Percentiles rank a stretch among this genome's conserved stretches.
Evolutionary conservation across 2,113 vertebrate genomes (phyloP).

Genomic region (Pelvicachromis taeniatus): DNA sequence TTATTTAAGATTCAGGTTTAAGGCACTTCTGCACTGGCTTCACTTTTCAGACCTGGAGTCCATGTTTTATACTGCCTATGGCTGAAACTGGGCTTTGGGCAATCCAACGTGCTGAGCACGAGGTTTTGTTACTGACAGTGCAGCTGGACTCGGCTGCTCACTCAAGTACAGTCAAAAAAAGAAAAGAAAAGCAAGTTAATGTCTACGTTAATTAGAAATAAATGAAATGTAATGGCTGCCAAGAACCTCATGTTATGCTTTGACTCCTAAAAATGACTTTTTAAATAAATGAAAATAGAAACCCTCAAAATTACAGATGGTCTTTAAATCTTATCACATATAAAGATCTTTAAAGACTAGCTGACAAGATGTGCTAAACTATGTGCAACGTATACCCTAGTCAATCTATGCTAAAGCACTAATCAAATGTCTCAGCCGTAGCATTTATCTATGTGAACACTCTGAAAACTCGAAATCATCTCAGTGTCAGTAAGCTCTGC

Average conservation of each 20-base stretch:
- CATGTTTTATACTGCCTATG: neutral
- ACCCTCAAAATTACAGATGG: neutral
- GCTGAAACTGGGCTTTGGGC: neutral
- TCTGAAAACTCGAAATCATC: neutral
- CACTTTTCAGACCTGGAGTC: neutral
- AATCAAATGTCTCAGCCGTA: slow-evolving; percentile 8
- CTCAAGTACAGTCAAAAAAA: neutral
- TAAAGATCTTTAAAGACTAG: neutral
- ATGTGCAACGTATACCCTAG: neutral
- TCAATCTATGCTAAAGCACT: neutral
- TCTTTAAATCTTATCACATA: neutral
- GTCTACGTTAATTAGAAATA: neutral
- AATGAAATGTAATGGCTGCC: neutral
- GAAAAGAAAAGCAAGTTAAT: neutral
- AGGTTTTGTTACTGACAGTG: neutral
- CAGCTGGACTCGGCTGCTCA: neutral
- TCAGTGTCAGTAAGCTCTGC: neutral
- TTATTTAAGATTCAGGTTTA: neutral
- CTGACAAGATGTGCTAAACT: slow-evolving; percentile 55
- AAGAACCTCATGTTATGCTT: neutral
- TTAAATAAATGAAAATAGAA: neutral
- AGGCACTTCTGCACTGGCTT: neutral
- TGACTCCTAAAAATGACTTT: neutral
- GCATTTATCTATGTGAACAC: neutral
- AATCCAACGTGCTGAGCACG: neutral